A percentile compares a stretch with the other conserved stretches of the same genome.
phyloP scores from a whole-genome alignment of 2,888 invertebrate species.

The Pyrrhia umbra region DNA sequence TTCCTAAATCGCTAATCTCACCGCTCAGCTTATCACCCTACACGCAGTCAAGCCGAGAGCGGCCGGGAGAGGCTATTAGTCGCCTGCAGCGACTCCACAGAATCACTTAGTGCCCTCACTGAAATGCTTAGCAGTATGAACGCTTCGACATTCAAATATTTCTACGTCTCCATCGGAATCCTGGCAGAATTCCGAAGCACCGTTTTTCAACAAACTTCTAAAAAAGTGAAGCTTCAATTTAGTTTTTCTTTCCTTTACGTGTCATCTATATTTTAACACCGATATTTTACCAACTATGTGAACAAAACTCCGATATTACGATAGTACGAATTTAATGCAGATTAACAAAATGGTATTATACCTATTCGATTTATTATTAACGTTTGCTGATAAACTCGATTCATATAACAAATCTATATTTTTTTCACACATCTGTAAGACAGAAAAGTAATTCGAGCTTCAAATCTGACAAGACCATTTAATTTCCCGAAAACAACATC shows the following conservation, averaged over 20 bases:
- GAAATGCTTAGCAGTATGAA: conserved; percentile 22
- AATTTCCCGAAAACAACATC: conserved; percentile 10
- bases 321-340: too few species aligned
- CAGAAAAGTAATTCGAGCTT: too few species aligned
- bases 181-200: background rate
- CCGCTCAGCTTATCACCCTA: background rate
- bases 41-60: background rate
- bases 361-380: too few species aligned
- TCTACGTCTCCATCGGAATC: background rate
- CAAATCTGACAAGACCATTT: too few species aligned
- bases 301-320: too few species aligned
- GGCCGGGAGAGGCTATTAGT: conserved; percentile 37
- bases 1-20: background rate
- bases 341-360: too few species aligned
- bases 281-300: too few species aligned
- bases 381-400: too few species aligned
- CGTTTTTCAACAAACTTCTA: background rate
- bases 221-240: background rate
- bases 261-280: too few species aligned
- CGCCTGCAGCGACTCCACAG: conserved; percentile 35
- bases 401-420: too few species aligned
- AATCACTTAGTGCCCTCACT: conserved; percentile 45
- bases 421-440: too few species aligned
- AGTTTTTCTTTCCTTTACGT: background rate
- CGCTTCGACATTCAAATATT: conserved; percentile 22